A percentile compares a stretch with the other conserved stretches of the same genome.
Conservation (phyloP, 2,888 invertebrate genomes). For the Auanema freiburgensis region DNA sequence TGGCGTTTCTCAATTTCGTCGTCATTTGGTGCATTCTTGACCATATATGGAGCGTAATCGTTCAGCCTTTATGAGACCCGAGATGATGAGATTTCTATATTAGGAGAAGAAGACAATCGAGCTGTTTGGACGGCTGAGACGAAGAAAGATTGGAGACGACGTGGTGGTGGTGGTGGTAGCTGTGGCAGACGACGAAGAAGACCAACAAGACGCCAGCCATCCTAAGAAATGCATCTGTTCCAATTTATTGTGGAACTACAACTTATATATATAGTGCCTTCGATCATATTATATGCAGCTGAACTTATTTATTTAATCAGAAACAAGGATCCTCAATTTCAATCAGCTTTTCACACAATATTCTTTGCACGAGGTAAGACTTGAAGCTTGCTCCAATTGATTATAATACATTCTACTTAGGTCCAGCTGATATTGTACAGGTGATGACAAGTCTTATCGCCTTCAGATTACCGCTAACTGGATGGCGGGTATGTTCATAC, state of each 20-base stretch:
- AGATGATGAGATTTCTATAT: no score
- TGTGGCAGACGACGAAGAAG: no score
- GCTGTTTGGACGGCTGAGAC: no score
- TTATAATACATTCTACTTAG: slow-evolving; percentile 21
- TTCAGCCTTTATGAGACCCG: no score
- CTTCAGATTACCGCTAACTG: slow-evolving; percentile 35
- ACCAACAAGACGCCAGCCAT: no score
- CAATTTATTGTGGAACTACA: slow-evolving; percentile 21
- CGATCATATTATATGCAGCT: slow-evolving; percentile 27
- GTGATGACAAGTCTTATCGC: slow-evolving; percentile 32
- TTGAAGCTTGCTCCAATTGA: neutral
- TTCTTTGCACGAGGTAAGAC: slow-evolving; percentile 32
- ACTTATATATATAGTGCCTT: slow-evolving; percentile 27
- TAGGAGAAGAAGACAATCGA: no score
- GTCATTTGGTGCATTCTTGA: no score
- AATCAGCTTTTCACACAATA: slow-evolving; percentile 35
- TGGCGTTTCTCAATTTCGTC: no score
- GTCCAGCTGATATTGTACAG: slow-evolving; percentile 37
- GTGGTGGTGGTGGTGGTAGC: no score
- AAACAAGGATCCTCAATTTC: slow-evolving; percentile 30
- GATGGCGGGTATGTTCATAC: slow-evolving; percentile 27
- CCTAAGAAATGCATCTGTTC: no score
- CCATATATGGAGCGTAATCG: no score
- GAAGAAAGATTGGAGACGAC: no score
- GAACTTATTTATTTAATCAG: slow-evolving; percentile 29